Base-by-base conservation (phyloP, 2,113 vertebrate genomes). In the Podarcis raffonei region DNA sequence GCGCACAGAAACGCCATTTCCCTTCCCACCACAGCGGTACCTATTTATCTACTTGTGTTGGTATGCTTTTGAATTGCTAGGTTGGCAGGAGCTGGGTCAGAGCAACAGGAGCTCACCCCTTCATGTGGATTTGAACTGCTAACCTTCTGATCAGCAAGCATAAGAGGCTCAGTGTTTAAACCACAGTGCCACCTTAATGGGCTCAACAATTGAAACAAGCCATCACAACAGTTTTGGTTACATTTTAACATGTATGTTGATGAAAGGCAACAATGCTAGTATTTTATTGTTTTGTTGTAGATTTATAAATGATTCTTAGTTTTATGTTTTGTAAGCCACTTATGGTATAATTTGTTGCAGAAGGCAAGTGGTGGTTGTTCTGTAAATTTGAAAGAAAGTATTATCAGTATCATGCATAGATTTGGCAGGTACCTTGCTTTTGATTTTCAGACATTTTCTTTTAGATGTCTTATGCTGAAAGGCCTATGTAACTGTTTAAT, bases 121-220 rank as follows among this genome's bases (percentile, higher is more conserved):
- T 53, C 48, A 12, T 53, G 48, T 53, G 48, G 48, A 53, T 53
- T 53, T 11, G 1, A 53, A 53, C 11, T 53, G 48, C 48, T 48
- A 5, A 48, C 48, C 8, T 48, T 9, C 48, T 53, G 48, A 53
- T 53, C 48, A 53, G 48, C 48, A 53, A 53, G 11, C 48, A 53
- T 53, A 53, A 53, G 48, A 53, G 48, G 9, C 48, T 53, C 48
- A 53, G 48, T 53, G 48, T 53, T 53, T 53, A 53, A 53, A 53
- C 48, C 48, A 53, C 48, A 53, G 9, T 53, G 48, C 9, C 48
- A 53, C 75, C 0, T 62, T 85, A 85, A 6, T 89, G 91, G 83
- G 85, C 91, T 82, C 86, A 91, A 15, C 71, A 79, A 8, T 69
- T 66, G 69, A 91, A 86, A 62, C 35, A 78, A 89, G 86, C n/a